These are phyloP conservation scores for Melanotaenia trifasciata DNA, from an alignment of 2,797 vertebrate species.

Conservation along the genomic window DNA sequence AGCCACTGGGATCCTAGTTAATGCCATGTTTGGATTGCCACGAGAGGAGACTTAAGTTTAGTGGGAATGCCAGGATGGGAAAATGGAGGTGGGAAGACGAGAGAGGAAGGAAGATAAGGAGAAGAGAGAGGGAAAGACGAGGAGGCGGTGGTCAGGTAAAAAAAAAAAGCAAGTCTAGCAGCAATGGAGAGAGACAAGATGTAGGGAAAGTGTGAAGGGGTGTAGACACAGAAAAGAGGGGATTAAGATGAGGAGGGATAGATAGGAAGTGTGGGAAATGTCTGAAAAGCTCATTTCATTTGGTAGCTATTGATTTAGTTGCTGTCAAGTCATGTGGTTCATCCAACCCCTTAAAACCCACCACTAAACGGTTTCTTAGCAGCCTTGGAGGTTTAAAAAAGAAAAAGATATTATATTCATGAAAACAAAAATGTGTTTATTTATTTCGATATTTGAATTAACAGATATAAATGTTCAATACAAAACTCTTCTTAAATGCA, in stretches of 20 bases:
- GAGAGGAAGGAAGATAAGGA: slow-evolving; percentile 12
- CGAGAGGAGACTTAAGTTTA: slow-evolving; percentile 22
- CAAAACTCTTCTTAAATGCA: no score
- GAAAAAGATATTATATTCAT: no score
- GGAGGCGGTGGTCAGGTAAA: slow-evolving; percentile 12
- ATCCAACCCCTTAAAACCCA: background rate
- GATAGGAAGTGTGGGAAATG: slow-evolving; percentile 51
- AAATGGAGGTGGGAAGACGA: slow-evolving; percentile 17
- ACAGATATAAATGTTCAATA: no score
- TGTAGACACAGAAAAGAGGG: slow-evolving; percentile 20
- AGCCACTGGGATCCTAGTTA: slow-evolving; percentile 35
- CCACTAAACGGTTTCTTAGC: background rate
- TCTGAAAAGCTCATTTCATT: slow-evolving; percentile 51
- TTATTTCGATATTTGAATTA: no score
- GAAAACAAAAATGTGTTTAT: no score
- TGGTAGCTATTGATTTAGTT: slow-evolving; percentile 30
- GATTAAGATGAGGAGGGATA: slow-evolving; percentile 61
- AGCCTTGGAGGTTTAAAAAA: background rate
- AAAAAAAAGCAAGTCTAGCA: slow-evolving; percentile 39
- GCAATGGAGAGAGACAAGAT: slow-evolving; percentile 15
- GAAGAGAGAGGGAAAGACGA: slow-evolving; percentile 12
- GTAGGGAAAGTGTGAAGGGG: background rate
- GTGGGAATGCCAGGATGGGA: slow-evolving; percentile 26
- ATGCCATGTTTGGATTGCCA: slow-evolving; percentile 29
- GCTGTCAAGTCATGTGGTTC: slow-evolving; percentile 13